Base-by-base conservation (phyloP, 2,113 vertebrate species). In the Nesoenas mayeri region DNA sequence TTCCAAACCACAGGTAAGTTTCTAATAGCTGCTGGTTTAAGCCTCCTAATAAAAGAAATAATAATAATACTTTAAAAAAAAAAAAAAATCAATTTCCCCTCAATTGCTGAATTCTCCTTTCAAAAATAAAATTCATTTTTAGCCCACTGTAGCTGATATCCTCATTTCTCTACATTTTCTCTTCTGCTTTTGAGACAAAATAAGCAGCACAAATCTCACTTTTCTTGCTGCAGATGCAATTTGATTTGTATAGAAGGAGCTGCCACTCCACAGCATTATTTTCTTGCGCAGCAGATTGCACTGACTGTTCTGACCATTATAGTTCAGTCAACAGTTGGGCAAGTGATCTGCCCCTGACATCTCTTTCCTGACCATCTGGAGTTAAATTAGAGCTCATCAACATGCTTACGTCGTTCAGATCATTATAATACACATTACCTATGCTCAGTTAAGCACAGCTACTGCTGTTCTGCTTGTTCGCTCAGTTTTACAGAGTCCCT, bases 321-420 rank as follows among this genome's bases (percentile, higher is more conserved):
- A 57, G 70, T 40, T 80, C 88, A 86, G 69, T 31, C 87, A 89
- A 85, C 80, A 89, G 86, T 82, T 88, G 84, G 81, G 38, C 70
- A 69, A 92, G 56, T 12, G 31, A 87, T 44, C 75, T 51, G 29
- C 48, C 57, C 62, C 62, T 16, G 69, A 57, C 57, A 79, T 57
- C 71, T 95, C 78, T 79, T 61, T 79, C 78, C 89, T 66, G 81
- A 91, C 91, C 89, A 91, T 95, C 91, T 92, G 94, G 93, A 96
- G 75, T 95, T 89, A 91, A 96, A 91, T 62, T 21, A 79, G 89
- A 94, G 66, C 87, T 92, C 87, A 89, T 89, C 58, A 70, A 58
- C 71, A 82, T 32, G 65, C 78, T 75, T 44, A 65, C 0, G 0
- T 67, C 73, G 65, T 75, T 66, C 73, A 62, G 36, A 73, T 82